phyloP scores from a whole-genome alignment of 1,140 invertebrate species.

The Ridgeia piscesae region DNA sequence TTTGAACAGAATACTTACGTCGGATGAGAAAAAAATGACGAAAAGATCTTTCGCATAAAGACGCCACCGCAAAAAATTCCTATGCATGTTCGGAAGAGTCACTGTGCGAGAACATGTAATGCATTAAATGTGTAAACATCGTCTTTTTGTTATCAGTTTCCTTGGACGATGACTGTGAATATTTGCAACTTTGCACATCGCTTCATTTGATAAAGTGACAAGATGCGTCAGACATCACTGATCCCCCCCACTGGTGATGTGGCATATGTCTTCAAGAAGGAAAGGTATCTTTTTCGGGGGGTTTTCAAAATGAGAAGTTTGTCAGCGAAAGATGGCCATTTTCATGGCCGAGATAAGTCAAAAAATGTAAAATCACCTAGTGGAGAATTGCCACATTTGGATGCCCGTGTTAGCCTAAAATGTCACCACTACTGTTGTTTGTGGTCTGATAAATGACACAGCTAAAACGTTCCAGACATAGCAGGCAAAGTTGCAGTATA shows the following conservation, averaged over 20 bases:
- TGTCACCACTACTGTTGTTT: not conserved
- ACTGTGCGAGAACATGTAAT: not conserved
- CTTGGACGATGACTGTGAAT: not conserved
- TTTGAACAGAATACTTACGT: not conserved
- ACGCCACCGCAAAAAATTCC: not conserved
- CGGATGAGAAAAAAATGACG: not conserved
- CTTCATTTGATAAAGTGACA: not conserved
- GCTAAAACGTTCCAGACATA: not conserved
- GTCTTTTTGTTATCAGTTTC: not conserved
- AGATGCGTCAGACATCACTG: not conserved
- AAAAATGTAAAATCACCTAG: not conserved
- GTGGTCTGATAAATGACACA: not conserved
- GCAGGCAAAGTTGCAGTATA: not conserved
- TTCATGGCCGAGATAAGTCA: not conserved
- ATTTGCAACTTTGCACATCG: no score
- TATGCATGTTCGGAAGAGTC: not conserved
- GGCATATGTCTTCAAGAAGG: no score
- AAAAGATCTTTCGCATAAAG: not conserved
- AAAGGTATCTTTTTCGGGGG: no score
- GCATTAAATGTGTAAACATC: not conserved
- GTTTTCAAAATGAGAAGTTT: not conserved
- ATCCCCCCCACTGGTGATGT: not conserved
- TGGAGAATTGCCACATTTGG: not conserved
- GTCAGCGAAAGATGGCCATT: not conserved
- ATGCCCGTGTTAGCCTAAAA: not conserved